Conservation (phyloP, 2,888 invertebrate genomes). For the Epinotia brunnichana region DNA sequence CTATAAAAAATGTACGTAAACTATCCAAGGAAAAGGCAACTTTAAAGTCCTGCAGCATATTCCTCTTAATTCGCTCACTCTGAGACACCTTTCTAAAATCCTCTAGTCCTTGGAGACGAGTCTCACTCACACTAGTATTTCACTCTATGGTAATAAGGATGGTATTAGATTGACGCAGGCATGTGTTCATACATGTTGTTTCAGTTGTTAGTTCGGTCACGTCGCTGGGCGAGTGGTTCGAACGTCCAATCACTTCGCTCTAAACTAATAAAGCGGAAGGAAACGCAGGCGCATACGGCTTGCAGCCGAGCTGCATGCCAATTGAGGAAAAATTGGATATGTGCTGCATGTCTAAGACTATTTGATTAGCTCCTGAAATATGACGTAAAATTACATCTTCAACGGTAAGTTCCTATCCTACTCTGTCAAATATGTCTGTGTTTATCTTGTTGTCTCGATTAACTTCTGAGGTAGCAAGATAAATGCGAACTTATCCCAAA, state of each 20-base stretch:
- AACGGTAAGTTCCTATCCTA: not conserved
- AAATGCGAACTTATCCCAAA: no score
- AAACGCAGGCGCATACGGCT: slow-evolving; percentile 71
- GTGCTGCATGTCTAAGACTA: slow-evolving; percentile 43
- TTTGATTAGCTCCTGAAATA: slow-evolving; percentile 40
- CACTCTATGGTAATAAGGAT: slow-evolving; percentile 17
- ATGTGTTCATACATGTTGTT: slow-evolving; percentile 28
- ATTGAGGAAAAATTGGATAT: slow-evolving; percentile 47
- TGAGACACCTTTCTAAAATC: slow-evolving; percentile 20
- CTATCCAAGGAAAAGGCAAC: not conserved
- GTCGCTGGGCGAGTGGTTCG: slow-evolving; percentile 65
- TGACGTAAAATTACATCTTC: slow-evolving; percentile 44
- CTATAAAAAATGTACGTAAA: no score
- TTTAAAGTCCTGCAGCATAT: not conserved
- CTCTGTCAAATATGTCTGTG: not conserved
- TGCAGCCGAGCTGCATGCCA: slow-evolving; percentile 56
- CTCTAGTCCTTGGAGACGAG: slow-evolving; percentile 1
- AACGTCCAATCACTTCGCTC: slow-evolving; percentile 73
- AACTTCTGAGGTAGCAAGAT: no score
- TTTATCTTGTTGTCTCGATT: no score
- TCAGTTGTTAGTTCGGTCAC: slow-evolving; percentile 63
- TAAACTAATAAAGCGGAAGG: slow-evolving; percentile 77
- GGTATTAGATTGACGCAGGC: slow-evolving; percentile 15
- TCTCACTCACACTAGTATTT: not conserved
- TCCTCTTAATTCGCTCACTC: slow-evolving; percentile 1